Evolutionary conservation across 2,888 invertebrate species (phyloP), one percentile per base, ranked within the genome.

Genomic region (Dynastes tityus): DNA sequence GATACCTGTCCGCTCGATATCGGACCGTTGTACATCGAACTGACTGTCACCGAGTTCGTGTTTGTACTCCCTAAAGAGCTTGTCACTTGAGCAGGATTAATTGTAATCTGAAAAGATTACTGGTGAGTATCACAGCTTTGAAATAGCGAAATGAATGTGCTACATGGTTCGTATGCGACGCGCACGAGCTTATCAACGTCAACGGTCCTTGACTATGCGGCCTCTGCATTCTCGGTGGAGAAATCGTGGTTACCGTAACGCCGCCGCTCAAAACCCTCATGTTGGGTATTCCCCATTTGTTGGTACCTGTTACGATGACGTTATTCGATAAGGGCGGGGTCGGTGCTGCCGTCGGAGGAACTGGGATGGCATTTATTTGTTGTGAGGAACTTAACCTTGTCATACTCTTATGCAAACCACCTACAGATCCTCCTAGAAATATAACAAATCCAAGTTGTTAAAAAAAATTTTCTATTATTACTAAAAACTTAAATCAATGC

Each of bases 391-490:
- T 95, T 80, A 95, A 87, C 55, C 95, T 91, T 8, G 95, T 95
- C 95, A 95, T 95, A 86, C 95, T 95, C 87, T 95, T 95, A 87
- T 95, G 95, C 3, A 95, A 90, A 0, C 95, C 95, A 8, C 94
- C 94, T 13, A 95, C 94, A 0, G 94, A 94, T 16, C 94, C 94
- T 63, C 92, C 92, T 92, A 85, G 82, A 83, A 55, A 27, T 58
- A 74, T 6, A 61, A 61, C 5, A 61, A n/a, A 37, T 37, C 5
- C 5, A 37, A 37, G 5, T 1, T 37, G 5, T 5, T 5, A 5
- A 37, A 5, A 37, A 37, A 37, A 37, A 37, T 0, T 37, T 37
- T 37, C 5, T 37, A 37, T 37, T 37, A 5, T 5, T 37, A 37
- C 5, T 37, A 5, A 37, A 37, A 37, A 37, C 32, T 37, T 37